A percentile compares a stretch with the other conserved stretches of the same genome.
Conservation (phyloP, 2,113 vertebrate genomes). For the Arvicanthis niloticus region DNA sequence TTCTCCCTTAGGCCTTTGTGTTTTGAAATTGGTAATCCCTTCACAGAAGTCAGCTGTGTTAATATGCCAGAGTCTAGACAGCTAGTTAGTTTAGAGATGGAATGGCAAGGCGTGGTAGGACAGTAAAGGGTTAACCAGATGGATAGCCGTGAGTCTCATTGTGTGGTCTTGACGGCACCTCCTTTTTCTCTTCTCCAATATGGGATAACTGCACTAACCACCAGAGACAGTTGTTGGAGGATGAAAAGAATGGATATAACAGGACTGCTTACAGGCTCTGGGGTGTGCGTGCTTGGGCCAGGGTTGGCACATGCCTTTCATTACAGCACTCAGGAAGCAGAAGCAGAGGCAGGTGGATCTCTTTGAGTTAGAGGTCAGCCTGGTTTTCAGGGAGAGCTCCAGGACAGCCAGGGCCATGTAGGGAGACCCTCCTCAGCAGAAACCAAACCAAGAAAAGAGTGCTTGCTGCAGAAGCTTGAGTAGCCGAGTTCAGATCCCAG, state of each 20-base stretch:
- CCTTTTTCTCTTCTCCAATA: conserved; percentile 5
- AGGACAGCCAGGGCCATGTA: background rate
- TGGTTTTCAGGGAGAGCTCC: no score
- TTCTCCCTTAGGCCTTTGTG: background rate
- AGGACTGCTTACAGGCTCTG: no score
- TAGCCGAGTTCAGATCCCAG: background rate
- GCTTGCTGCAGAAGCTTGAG: background rate
- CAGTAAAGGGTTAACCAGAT: conserved; percentile 21
- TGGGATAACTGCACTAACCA: background rate
- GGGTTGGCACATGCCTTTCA: background rate
- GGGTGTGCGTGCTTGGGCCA: background rate
- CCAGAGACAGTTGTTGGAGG: background rate
- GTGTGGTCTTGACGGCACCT: background rate
- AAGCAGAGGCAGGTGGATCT: background rate
- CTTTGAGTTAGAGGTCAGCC: background rate
- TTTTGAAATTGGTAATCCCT: conserved; percentile 10
- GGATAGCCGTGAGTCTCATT: background rate
- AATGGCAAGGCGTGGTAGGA: background rate
- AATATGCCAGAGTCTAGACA: background rate
- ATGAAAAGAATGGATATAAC: background rate
- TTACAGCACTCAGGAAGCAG: background rate
- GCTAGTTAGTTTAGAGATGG: background rate
- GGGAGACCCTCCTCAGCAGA: background rate
- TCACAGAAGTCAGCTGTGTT: conserved; percentile 46
- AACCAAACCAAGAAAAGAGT: background rate